Percentiles rank a stretch among this genome's conserved stretches.
Conservation (phyloP, 2,113 vertebrate species). For the Malurus cyaneus region DNA sequence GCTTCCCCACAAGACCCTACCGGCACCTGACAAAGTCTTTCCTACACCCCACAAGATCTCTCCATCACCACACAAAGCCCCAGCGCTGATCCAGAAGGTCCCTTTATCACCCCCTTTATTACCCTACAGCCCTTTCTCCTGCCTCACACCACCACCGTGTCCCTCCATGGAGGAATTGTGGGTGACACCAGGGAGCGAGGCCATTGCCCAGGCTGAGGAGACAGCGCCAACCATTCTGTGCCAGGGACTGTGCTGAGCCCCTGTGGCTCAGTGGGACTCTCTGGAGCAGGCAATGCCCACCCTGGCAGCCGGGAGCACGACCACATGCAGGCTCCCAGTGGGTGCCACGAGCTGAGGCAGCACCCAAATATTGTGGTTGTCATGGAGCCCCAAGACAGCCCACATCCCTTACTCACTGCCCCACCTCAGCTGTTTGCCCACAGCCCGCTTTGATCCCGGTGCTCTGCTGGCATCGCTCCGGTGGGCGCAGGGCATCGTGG, state of each 20-base stretch:
- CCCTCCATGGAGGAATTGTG: rapidly evolving
- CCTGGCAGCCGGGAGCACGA: rapidly evolving
- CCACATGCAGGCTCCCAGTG: not conserved
- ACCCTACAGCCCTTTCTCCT: not conserved
- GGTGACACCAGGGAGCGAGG: not conserved
- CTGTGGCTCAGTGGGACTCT: not conserved
- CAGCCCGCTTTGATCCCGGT: rapidly evolving
- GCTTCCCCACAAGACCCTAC: not conserved
- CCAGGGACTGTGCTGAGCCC: rapidly evolving
- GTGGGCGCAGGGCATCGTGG: rapidly evolving
- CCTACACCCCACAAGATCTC: too few relatives aligned
- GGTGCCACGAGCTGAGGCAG: not conserved
- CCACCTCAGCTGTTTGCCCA: constrained; percentile 12
- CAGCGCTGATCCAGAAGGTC: not conserved
- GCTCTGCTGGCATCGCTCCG: rapidly evolving
- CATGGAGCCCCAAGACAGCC: not conserved
- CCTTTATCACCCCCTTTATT: not conserved
- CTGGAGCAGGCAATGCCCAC: not conserved
- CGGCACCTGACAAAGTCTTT: not conserved
- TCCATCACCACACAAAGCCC: not conserved
- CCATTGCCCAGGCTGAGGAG: not conserved
- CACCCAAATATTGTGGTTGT: constrained; percentile 51
- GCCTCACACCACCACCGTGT: rapidly evolving
- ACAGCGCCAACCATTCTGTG: rapidly evolving
- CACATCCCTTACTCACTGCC: not conserved